Base-by-base conservation (phyloP, 2,113 vertebrate genomes). In the Harpagus bidentatus region DNA sequence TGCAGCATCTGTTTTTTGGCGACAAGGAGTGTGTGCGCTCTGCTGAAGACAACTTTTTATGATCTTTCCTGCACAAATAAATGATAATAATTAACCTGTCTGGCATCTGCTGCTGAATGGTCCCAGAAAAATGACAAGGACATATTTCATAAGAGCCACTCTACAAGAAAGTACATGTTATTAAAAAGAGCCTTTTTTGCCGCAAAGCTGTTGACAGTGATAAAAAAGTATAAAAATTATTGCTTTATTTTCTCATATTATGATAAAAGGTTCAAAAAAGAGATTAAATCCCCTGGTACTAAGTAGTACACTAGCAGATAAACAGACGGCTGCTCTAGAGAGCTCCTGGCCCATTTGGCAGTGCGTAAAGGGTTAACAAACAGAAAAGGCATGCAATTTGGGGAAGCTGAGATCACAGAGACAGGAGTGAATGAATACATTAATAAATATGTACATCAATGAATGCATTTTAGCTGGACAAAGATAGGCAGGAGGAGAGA, bases 71-170 rank as follows among this genome's bases (percentile, higher is more conserved):
- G 38, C 58, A 55, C 84, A 95, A 97, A 96, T 89, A 94, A 94
- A 96, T 93, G 50, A 59, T 95, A 97, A 97, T 97, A 82, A 95
- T 96, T 97, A 94, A 96, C 93, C 62, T 87, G 69, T 82, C 81
- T 95, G 83, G 70, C 74, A 88, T 70, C 74, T 95, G 70, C 74
- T 91, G 62, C 66, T 62, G 86, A 92, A 42, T 61, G 73, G 67
- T 85, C 66, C 58, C 45, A 95, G 82, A 88, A 93, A 94, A 95
- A 90, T 55, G 86, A 74, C 89, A 87, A 79, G 85, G 93, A 72
- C 22, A 0, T 93, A 87, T 94, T 97, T 95, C 91, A 83, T 89
- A 90, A 91, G 11, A 85, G 25, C 84, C 42, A 55, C 47, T 66
- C 45, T 85, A 48, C 45, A 95, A 47, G 78, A 71, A 90, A 59